Evolutionary conservation across 2,797 vertebrate species (phyloP), one percentile per base, ranked within the genome.

Genomic region (Myiothlypis chrysogaster): DNA sequence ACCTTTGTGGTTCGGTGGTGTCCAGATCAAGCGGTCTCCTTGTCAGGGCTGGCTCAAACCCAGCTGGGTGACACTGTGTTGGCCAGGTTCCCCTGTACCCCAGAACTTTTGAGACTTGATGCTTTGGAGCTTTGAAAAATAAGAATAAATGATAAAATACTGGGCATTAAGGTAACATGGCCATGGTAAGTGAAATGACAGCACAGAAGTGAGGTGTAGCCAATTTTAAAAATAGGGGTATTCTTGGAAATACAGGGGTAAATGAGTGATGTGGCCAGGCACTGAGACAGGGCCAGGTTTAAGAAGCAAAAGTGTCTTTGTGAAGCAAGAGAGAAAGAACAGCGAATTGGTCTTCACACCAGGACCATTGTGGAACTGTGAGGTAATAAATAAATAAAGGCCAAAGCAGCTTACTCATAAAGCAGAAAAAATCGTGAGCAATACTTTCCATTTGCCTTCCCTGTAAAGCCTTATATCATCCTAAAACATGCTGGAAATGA

Each of bases 361-460:
- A 81, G 77, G 50, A 81, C 37, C 2, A 0, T 88, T 91, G 49
- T 86, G 63, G 44, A 56, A 61, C 59, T 89, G 77, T 90, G 82
- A 91, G 63, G 79, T 90, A 95, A 93, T 96, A 95, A 95, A 94
- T 95, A 95, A 94, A 95, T 87, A 95, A 91, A 94, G 83, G 78
- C 82, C 87, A 88, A 83, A 95, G 89, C 43, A 89, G 75, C 90
- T 95, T 94, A 95, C 71, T 94, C 94, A 78, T 91, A 87, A 71
- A 94, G 79, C 75, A 96, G 82, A 87, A 95, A 83, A 87, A 95
- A 91, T 90, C 0, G 5, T 94, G 94, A 93, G 84, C 82, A 94
- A 79, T 94, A 73, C 73, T 90, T 96, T 94, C 94, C 73, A 49
- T 95, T 94, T 94, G 85, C 92, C 52, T 94, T 91, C 47, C 72